Evolutionary conservation across 2,888 invertebrate genomes (phyloP), one percentile per base, ranked within the genome.

Genomic region (Polia nebulosa): DNA sequence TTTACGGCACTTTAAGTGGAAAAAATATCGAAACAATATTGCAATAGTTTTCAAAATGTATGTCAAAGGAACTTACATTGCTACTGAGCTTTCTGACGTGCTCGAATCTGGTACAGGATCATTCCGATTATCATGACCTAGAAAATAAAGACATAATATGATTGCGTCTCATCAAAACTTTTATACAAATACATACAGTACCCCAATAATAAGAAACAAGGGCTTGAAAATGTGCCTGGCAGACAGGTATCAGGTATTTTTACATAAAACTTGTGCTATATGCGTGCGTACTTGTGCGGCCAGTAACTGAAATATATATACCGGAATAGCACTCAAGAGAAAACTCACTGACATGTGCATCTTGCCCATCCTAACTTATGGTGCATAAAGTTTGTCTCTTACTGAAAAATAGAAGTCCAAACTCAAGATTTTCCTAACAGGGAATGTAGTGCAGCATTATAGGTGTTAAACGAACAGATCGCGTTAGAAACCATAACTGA

Each of bases 51-150:
- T 22, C 1, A 41, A 41, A 59, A 27, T 29, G 27, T n/a, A 22
- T 20, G 1, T n/a, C 8, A 34, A 8, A 51, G 5, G 2, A 69
- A 91, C 94, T 91, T 89, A 94, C 94, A 86, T 85, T 51, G 81
- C 58, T 80, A 82, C 86, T 32, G 85, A 73, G 68, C 80, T 89
- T 82, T 93, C 93, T 52, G 92, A 89, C 53, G 92, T 92, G 78
- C 91, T 93, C 2, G 92, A 93, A 87, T 93, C 92, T 72, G 94
- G 92, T 78, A 92, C 87, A 80, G 85, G 88, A 60, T 79, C 72
- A 81, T 80, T 86, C 53, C 76, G 81, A 79, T 80, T 85, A 58
- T 85, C 86, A 57, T 82, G 76, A 64, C 87, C 92, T 91, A 65
- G 25, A 86, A 83, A 32, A 59, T 27, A 0, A 61, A 39, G 52